Base-by-base conservation (phyloP, 2,113 vertebrate genomes). In the Erythrocercus mccallii region DNA sequence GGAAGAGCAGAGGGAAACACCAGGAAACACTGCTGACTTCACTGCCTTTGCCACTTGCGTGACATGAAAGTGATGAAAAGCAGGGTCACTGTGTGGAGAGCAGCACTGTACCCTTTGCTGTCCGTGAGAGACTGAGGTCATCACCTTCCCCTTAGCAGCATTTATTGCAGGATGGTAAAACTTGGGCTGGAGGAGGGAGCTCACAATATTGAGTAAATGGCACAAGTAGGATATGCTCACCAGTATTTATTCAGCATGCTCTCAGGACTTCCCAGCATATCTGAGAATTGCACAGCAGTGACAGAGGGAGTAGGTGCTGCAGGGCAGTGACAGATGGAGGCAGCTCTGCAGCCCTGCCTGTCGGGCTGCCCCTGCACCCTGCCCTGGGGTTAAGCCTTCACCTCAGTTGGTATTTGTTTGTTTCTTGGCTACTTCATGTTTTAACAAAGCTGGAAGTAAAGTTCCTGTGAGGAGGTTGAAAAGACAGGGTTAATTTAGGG, bases 401-500 rank as follows among this genome's bases (percentile, higher is more conserved):
- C n/a, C 79, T 87, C 6, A 0, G 24, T 72, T 90, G 37, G 8
- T 65, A 6, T 61, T 76, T 94, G 47, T 94, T 85, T 89, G 64
- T 66, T 96, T 90, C 74, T 86, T 73, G 76, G 84, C 90, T 91
- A 89, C 61, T 92, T 95, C 65, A 33, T 82, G 60, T 95, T 94
- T 94, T 95, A 95, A 88, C 74, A 87, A 86, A 81, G 84, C 81
- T 94, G 65, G 61, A 92, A 76, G 74, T 72, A 88, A 86, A 81
- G 78, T 83, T 70, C 47, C 79, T 71, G 30, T 35, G 72, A 88
- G 50, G 74, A 73, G 58, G 58, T 57, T 92, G 86, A 90, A 90
- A 94, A 95, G 86, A 81, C 71, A 62, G 60, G 81, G 72, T 47
- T 92, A 95, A 94, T 95, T 88, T 87, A 82, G 66, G 85, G 88